Base-by-base conservation (phyloP, 2,113 vertebrate genomes). In the Perca fluviatilis region DNA sequence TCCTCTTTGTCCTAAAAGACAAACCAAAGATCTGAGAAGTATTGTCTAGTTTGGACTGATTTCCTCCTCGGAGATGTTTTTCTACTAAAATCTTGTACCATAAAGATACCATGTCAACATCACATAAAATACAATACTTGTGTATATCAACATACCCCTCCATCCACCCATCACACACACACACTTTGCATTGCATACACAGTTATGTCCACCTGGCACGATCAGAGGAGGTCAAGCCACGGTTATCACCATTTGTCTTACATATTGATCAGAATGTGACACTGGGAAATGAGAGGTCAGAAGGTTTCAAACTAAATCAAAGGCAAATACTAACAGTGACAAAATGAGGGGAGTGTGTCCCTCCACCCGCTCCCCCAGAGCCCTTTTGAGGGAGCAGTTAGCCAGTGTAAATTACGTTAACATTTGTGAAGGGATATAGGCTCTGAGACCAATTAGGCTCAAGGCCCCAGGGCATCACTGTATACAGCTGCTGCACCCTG, bases 191-290 rank as follows among this genome's bases (percentile, higher is more conserved):
- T 15, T 4, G 33, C 16, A 58, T 33, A n/a, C 49, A 50, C 64
- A 40, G 25, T 46, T 40, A 46, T 67, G 23, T 69, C 30, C 58
- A 50, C 36, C 57, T 77, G 62, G 77, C 61, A 46, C 65, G 51
- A 84, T 73, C 64, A 49, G 46, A 57, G 68, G 43, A 78, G 87
- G 84, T 88, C 85, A 85, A 60, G 19, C 46, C 72, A 83, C 88
- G 88, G 91, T 91, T 82, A 84, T 80, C 64, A 77, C 86, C 85
- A 88, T 93, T 89, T 92, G 87, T 93, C 87, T 91, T 78, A 79
- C 53, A 76, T 91, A 94, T 94, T 92, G 93, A 94, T 94, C 87
- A 84, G 74, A 87, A 82, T 40, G 75, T 85, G 66, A 74, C 36
- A 23, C 65, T 57, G 80, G 83, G 83, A 84, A 90, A 84, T 79